Conservation (phyloP, 2,888 invertebrate genomes). For the Ecdyonurus torrentis region DNA sequence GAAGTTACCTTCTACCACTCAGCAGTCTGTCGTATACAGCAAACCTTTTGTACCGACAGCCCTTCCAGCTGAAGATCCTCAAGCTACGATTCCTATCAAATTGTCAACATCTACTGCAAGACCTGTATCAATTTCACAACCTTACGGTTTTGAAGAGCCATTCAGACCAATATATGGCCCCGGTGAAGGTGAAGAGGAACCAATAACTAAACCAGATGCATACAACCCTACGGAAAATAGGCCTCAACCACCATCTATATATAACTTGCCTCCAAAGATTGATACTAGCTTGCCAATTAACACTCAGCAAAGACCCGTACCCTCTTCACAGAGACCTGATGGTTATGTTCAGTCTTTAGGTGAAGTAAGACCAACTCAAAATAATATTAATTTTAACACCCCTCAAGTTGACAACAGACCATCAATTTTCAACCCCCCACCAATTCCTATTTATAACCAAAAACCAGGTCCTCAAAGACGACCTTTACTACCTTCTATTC, state of each 20-base stretch:
- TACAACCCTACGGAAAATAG: neutral
- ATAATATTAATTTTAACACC: neutral
- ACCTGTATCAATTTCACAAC: conserved; percentile 11
- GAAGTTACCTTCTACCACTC: conserved; percentile 12
- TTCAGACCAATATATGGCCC: conserved; percentile 18
- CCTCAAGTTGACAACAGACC: neutral
- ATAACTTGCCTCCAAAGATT: neutral
- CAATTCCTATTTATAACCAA: neutral
- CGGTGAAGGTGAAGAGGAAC: conserved; percentile 8
- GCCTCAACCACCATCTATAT: neutral
- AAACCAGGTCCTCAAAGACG: neutral
- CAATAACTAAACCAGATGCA: neutral
- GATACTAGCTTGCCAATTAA: no score
- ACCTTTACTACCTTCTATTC: neutral
- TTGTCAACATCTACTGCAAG: conserved; percentile 11
- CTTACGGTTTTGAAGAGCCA: conserved; percentile 16
- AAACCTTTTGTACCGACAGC: conserved; percentile 1
- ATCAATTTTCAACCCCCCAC: neutral
- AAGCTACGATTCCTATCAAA: conserved; percentile 1
- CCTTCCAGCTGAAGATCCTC: conserved; percentile 6
- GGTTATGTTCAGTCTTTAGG: neutral
- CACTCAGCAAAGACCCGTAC: neutral
- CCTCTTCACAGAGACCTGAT: neutral
- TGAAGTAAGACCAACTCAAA: neutral
- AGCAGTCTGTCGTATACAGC: conserved; percentile 5